Conservation (phyloP, 2,797 vertebrate species). For the Arctocebus calabarensis region DNA sequence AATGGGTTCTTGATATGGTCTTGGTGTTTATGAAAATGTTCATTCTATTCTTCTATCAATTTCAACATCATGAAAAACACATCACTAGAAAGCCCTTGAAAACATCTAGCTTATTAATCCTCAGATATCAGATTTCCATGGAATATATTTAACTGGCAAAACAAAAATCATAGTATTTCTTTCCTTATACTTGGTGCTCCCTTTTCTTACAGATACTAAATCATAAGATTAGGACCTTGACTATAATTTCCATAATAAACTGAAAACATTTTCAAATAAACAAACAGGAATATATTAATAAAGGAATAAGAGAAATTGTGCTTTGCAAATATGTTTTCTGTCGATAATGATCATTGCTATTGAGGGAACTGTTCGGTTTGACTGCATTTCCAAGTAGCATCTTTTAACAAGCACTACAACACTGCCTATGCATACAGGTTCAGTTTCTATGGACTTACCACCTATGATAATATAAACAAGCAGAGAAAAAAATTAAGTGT, state of each 20-base stretch:
- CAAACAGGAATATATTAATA: neutral
- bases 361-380: neutral
- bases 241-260: neutral
- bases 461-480: neutral
- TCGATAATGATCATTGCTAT: neutral
- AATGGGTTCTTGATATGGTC: neutral
- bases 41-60: neutral
- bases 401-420: neutral
- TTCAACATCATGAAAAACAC: neutral
- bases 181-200: neutral
- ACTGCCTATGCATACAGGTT: neutral
- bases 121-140: neutral
- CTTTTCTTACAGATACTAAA: neutral
- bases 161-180: neutral
- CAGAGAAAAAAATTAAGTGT: neutral
- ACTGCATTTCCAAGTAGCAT: neutral
- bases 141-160: neutral
- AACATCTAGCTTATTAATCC: neutral
- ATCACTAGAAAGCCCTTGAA: neutral
- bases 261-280: neutral
- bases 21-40: neutral
- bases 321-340: neutral
- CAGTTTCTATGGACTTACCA: neutral
- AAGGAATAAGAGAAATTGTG: neutral
- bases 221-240: neutral